A percentile compares a stretch with the other conserved stretches of the same genome.
These are phyloP conservation scores for Panzeria rudis DNA, from an alignment of 2,888 invertebrate genomes.

Conservation along the genomic window DNA sequence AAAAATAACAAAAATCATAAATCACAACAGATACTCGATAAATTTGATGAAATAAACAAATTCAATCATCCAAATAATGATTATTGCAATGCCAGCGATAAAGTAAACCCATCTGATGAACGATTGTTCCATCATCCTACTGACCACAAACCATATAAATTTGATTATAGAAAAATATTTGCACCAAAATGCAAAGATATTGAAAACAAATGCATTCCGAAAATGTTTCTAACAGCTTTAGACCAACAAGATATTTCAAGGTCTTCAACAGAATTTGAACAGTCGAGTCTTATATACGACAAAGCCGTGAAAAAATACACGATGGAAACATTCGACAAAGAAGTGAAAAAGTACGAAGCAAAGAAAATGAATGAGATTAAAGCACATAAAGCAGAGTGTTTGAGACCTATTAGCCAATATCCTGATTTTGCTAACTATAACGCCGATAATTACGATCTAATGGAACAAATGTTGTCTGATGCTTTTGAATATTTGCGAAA, in stretches of 20 bases:
- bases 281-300: constrained; percentile 29
- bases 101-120: constrained; percentile 35
- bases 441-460: constrained; percentile 75
- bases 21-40: background rate
- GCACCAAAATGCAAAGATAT: constrained; percentile 44
- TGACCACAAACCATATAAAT: constrained; percentile 69
- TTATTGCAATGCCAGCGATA: constrained; percentile 57
- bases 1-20: background rate
- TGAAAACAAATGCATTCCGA: constrained; percentile 30
- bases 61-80: constrained; percentile 36
- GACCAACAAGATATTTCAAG: constrained; percentile 68
- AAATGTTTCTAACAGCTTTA: constrained; percentile 67
- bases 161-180: constrained; percentile 76
- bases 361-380: constrained; percentile 41
- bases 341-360: constrained; percentile 64
- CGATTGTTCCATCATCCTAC: constrained; percentile 68
- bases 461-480: constrained; percentile 76
- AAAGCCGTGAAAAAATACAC: constrained; percentile 70
- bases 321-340: constrained; percentile 66
- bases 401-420: constrained; percentile 26
- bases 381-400: background rate
- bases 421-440: constrained; percentile 73
- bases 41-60: constrained; percentile 16
- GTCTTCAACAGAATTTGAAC: constrained; percentile 59
- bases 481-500: constrained; percentile 76